Base-by-base conservation (phyloP, 2,888 invertebrate genomes). In the Cryptus viduatorius region DNA sequence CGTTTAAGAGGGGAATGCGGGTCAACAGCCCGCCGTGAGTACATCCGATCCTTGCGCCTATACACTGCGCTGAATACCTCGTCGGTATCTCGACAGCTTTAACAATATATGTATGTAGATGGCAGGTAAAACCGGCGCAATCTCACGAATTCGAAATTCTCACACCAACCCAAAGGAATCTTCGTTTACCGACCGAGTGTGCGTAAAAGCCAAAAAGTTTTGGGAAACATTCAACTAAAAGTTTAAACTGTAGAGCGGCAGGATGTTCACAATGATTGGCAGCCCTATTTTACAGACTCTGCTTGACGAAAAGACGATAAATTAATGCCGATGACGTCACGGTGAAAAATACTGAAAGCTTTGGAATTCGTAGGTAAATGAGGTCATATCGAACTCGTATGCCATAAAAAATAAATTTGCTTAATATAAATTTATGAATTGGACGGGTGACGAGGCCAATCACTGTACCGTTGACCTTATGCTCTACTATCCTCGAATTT, bases 21-120 rank as follows among this genome's bases (percentile, higher is more conserved):
- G 89, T 89, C 89, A 89, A 90, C 86, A 87, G 87, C 87, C 86
- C 86, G 86, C 79, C 84, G 87, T 83, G 82, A 61, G 72, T 69
- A 79, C 80, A 76, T 68, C 68, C 24, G 78, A 69, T 71, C 65
- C 48, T 24, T 10, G 71, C 48, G 69, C 53, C 75, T 31, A 68
- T 65, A 31, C 53, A 31, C 53, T 37, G 16, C 56, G 50, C 56
- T 56, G 72, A 78, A 82, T 48, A 67, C 56, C 72, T 64, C 16
- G 24, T 67, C 48, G 46, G 44, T 31, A 29, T 42, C n/a, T 31
- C 73, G 61, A 46, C 61, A 12, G 44, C 59, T 59, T 72, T 72
- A 42, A 59, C 59, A 59, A 59, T 72, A 68, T n/a, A 8, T 12
- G 48, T 24, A 14, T 12, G 48, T 48, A 37, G 53, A 37, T 8